Evolutionary conservation across 2,888 invertebrate species (phyloP), one percentile per base, ranked within the genome.

Genomic region (Steromphala cineraria): DNA sequence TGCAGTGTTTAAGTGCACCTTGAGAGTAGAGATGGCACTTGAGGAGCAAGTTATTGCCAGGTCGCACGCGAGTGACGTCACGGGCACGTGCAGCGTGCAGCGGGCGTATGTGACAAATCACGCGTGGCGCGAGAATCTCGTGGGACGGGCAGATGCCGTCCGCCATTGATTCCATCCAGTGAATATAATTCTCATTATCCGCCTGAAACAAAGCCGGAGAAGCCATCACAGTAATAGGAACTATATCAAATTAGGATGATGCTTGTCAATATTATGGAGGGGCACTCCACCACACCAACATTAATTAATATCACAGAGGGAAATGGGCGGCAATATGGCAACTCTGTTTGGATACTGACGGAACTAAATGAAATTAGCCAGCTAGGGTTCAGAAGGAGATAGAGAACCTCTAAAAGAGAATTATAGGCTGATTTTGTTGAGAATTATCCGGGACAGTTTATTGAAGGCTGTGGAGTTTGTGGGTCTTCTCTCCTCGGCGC

Each of bases 211-310:
- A 78, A 67, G 78, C 46, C 19, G 21, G 40, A 67, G 40, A 67
- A 67, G 78, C 78, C 67, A 62, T 78, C 67, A 67, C 40, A 67
- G 53, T 78, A 67, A 40, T 62, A 77, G 78, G 67, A 80, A 82
- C 80, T 80, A 78, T 80, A 82, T 82, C 82, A 82, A 82, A 82
- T 82, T 82, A 82, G 82, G 78, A 80, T 56, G 74, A 55, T 40
- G 80, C 75, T 75, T 82, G 82, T 80, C 82, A 82, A 75, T 77
- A 53, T 71, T 75, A 78, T 78, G 80, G 62, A 82, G 80, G 80
- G 78, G 36, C 53, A 55, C 67, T 55, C 80, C 75, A 75, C 62
- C 67, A n/a, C 78, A 67, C 46, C 62, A 52, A 67, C 78, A 67
- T 62, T 78, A 78, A 78, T 78, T 78, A 78, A 52, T 67, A 67